Conservation (phyloP, 1,140 invertebrate genomes). For the Apis laboriosa region DNA sequence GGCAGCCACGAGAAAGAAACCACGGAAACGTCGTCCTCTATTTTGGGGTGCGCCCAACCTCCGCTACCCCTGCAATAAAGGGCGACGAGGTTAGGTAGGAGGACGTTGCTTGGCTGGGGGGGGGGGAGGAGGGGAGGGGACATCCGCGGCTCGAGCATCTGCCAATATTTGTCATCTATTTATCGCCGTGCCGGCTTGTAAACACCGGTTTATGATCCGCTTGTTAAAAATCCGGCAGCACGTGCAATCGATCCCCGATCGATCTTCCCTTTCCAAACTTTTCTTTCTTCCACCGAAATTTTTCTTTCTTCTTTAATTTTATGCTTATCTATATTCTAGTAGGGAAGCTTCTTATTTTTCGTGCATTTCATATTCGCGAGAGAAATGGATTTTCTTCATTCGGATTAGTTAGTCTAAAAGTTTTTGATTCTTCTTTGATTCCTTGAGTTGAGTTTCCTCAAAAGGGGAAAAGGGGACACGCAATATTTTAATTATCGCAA, state of each 20-base stretch:
- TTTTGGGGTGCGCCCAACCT: conserved; percentile 62
- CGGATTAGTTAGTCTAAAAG: too few species aligned
- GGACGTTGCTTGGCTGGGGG: too few species aligned
- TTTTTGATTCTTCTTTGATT: too few species aligned
- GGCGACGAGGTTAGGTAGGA: conserved; percentile 24
- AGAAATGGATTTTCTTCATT: too few species aligned
- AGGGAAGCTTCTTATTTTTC: too few species aligned
- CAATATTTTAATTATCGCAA: conserved; percentile 22
- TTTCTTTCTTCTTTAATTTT: neutral
- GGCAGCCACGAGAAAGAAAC: conserved; percentile 69
- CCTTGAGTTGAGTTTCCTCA: too few species aligned
- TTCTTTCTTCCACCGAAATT: neutral
- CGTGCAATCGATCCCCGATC: conserved; percentile 29
- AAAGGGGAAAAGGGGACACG: too few species aligned
- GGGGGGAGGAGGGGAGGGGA: too few species aligned
- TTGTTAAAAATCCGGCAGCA: conserved; percentile 62
- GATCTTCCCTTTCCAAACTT: neutral
- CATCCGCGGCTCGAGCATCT: conserved; percentile 74
- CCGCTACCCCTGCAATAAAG: conserved; percentile 52
- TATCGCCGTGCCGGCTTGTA: conserved; percentile 73
- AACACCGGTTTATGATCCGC: conserved; percentile 75
- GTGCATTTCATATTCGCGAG: too few species aligned
- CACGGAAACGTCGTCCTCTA: conserved; percentile 70
- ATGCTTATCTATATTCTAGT: too few species aligned
- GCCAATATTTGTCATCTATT: conserved; percentile 81